Evolutionary conservation across 1,140 invertebrate genomes (phyloP).

Genomic region (Drosophila repletoides): DNA sequence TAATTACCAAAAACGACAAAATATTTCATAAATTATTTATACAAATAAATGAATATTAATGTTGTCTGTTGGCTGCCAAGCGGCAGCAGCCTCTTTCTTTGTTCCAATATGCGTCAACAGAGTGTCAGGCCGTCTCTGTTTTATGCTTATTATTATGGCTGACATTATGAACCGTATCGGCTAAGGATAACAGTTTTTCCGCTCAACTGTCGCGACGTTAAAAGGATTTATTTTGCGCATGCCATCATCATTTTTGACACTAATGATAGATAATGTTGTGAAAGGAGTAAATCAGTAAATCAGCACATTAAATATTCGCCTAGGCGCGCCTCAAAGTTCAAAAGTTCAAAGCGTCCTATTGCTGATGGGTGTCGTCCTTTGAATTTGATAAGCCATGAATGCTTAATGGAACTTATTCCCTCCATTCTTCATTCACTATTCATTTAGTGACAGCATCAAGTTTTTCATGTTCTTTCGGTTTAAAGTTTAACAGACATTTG

Average conservation of each 20-base stretch:
- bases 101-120: conserved; percentile 29
- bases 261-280: conserved; percentile 65
- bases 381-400: conserved; percentile 38
- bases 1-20: conserved; percentile 56
- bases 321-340: conserved; percentile 40
- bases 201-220: conserved; percentile 45
- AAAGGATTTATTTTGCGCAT: conserved; percentile 51
- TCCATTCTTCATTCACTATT: conserved; percentile 28
- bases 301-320: conserved; percentile 51
- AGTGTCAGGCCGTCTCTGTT: background rate
- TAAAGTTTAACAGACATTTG: conserved; percentile 40
- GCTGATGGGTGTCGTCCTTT: conserved; percentile 28
- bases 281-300: conserved; percentile 19
- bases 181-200: conserved; percentile 28
- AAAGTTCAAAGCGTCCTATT: conserved; percentile 44
- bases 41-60: conserved; percentile 74
- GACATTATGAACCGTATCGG: conserved; percentile 59
- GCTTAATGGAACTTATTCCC: conserved; percentile 52
- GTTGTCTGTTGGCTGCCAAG: conserved; percentile 14
- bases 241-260: conserved; percentile 54
- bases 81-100: background rate
- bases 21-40: conserved; percentile 52
- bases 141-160: conserved; percentile 24
- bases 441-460: conserved; percentile 21
- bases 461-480: conserved; percentile 22